Percentiles rank a stretch among this genome's conserved stretches.
These are phyloP conservation scores for Galemys pyrenaicus DNA, from an alignment of 2,113 vertebrate genomes.

Conservation along the genomic window DNA sequence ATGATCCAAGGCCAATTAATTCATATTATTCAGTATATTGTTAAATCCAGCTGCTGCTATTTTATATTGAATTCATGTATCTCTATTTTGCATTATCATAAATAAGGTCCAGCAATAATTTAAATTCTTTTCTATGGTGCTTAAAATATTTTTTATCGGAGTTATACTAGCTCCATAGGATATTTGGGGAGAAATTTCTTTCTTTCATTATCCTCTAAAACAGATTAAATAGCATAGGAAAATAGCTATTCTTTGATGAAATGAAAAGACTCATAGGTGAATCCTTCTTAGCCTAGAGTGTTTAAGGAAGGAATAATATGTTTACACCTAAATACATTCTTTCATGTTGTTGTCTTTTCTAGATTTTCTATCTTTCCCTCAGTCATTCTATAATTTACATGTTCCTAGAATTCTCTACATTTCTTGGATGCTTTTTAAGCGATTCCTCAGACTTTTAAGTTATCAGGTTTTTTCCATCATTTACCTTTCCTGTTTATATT, in stretches of 20 bases:
- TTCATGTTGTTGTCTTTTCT: background rate
- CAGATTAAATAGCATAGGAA: background rate
- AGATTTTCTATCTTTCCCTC: background rate
- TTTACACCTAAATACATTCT: background rate
- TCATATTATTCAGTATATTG: background rate
- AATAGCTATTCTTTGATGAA: background rate
- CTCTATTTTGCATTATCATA: background rate
- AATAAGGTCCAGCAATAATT: background rate
- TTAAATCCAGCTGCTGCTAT: background rate
- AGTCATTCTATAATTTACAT: background rate
- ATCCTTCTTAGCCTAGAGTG: background rate
- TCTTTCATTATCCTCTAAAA: conserved; percentile 14
- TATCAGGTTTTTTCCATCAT: background rate
- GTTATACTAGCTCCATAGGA: background rate
- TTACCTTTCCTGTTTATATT: background rate
- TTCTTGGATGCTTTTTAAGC: background rate
- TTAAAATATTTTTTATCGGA: background rate
- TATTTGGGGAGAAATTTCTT: background rate
- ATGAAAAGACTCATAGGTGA: background rate
- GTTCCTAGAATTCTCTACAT: background rate
- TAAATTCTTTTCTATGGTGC: background rate
- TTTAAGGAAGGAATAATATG: conserved; percentile 5
- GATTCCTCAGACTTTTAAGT: background rate
- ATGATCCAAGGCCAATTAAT: background rate
- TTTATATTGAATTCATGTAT: background rate